Evolutionary conservation across 2,888 invertebrate genomes (phyloP).

Genomic region (Octodonta nipae): DNA sequence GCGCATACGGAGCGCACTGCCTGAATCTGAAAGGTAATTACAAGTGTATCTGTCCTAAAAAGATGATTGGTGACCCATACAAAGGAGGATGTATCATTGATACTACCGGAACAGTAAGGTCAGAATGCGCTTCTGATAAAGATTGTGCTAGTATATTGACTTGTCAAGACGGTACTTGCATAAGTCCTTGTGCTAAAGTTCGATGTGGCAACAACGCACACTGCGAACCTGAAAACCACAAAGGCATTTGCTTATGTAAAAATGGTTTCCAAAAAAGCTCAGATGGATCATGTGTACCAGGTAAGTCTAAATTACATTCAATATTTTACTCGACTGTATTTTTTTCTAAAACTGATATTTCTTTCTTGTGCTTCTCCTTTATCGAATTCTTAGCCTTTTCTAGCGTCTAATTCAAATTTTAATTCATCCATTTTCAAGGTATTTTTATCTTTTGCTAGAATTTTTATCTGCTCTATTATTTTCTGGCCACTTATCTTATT

Average conservation of each 20-base stretch:
- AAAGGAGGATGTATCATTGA: constrained; percentile 60
- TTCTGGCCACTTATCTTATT: too few species aligned
- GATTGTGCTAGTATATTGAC: constrained; percentile 71
- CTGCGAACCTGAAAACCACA: constrained; percentile 78
- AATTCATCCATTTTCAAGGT: too few species aligned
- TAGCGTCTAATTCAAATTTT: too few species aligned
- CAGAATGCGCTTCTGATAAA: constrained; percentile 55
- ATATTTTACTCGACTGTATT: too few species aligned
- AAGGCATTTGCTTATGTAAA: constrained; percentile 77
- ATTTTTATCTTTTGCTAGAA: too few species aligned
- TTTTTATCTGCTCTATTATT: too few species aligned
- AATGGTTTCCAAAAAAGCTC: constrained; percentile 68
- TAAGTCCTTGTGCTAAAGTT: constrained; percentile 66
- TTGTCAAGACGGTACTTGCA: constrained; percentile 65
- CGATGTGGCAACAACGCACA: constrained; percentile 73
- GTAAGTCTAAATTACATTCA: constrained; percentile 45
- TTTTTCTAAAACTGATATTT: too few species aligned
- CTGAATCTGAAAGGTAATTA: constrained; percentile 76
- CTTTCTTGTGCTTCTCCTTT: neutral
- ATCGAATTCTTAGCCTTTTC: constrained; percentile 1
- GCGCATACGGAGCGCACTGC: constrained; percentile 79
- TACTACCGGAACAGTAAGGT: constrained; percentile 42
- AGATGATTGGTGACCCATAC: constrained; percentile 74
- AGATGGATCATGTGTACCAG: constrained; percentile 71
- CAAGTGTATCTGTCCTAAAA: constrained; percentile 72